phyloP scores from a whole-genome alignment of 2,888 invertebrate genomes.

The Eristalis intricaria region DNA sequence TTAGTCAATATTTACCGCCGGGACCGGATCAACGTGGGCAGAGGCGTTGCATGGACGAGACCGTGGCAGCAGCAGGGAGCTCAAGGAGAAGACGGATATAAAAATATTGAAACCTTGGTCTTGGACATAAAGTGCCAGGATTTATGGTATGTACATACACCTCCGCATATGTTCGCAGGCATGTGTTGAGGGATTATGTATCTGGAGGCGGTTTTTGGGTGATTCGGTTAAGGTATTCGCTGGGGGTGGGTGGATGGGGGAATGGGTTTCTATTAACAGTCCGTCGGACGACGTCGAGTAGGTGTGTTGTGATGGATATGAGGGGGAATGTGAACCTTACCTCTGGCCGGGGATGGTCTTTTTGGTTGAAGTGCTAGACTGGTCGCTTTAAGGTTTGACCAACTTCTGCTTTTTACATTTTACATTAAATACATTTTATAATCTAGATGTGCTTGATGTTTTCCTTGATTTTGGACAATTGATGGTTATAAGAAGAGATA shows the following conservation, averaged over 20 bases:
- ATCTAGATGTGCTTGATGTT: too few species aligned
- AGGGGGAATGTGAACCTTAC: not conserved
- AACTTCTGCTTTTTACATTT: too few species aligned
- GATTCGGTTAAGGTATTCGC: slow-evolving; percentile 1
- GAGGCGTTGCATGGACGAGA: slow-evolving; percentile 11
- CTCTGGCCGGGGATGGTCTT: not conserved
- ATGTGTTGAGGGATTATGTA: not conserved
- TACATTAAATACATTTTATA: too few species aligned
- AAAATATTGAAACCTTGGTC: slow-evolving; percentile 37
- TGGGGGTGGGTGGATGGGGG: not conserved
- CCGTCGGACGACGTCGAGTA: not conserved
- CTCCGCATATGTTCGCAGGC: slow-evolving; percentile 13
- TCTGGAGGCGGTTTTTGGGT: not conserved
- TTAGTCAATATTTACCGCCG: slow-evolving; percentile 61
- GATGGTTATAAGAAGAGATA: too few species aligned
- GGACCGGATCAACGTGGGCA: slow-evolving; percentile 34
- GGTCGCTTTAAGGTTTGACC: not conserved
- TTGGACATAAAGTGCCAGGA: slow-evolving; percentile 55
- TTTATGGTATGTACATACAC: slow-evolving; percentile 5
- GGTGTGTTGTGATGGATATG: not conserved
- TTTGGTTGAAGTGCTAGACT: not conserved
- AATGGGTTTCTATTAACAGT: not conserved
- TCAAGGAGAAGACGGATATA: not conserved
- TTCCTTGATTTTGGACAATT: too few species aligned
- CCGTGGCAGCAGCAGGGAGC: not conserved